These are phyloP conservation scores for Paralvinella palmiformis DNA, from an alignment of 1,140 invertebrate species.

Conservation along the genomic window DNA sequence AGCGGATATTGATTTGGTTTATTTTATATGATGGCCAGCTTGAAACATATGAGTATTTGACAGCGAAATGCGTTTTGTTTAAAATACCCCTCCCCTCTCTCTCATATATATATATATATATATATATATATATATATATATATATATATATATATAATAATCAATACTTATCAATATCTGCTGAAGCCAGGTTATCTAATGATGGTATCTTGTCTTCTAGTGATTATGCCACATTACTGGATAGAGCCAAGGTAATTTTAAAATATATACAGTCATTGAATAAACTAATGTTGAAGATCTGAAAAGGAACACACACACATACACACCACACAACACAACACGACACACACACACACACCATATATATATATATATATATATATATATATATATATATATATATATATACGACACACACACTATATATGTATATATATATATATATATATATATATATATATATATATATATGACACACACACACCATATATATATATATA, in stretches of 20 bases:
- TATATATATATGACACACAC: not conserved
- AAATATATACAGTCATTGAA: not conserved
- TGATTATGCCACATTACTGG: not conserved
- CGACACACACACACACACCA: not conserved
- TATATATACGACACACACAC: not conserved
- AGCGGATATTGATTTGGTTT: not conserved
- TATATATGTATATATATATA: not conserved
- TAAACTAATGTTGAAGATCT: not conserved
- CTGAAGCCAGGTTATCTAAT: not conserved
- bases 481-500: not conserved
- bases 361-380: not conserved
- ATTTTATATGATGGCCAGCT: not conserved
- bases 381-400: not conserved
- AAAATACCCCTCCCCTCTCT: not conserved
- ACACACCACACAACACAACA: not conserved
- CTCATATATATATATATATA: not conserved
- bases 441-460: not conserved
- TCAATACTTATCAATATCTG: not conserved
- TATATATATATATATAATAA: not conserved
- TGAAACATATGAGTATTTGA: not conserved
- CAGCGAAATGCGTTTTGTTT: not conserved
- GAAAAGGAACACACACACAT: not conserved
- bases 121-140: slow-evolving; percentile 3
- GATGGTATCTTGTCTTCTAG: not conserved
- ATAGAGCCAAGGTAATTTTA: not conserved